Evolutionary conservation across 2,888 invertebrate genomes (phyloP).

Genomic region (Acanthosoma haemorrhoidale): DNA sequence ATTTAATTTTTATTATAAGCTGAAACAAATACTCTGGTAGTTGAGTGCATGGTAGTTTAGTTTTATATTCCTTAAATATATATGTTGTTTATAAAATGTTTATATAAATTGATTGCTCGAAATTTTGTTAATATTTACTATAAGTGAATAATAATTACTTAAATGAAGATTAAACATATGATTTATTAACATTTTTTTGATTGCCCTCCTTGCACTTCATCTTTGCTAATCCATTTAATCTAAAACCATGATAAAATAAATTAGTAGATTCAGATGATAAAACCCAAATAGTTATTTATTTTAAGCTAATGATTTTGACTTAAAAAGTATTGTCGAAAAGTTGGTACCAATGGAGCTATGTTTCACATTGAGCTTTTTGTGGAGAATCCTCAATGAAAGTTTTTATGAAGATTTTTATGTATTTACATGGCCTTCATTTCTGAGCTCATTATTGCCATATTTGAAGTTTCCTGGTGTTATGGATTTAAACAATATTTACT

Average conservation of each 20-base stretch:
- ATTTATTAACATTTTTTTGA: not conserved
- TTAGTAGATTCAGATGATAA: too few relatives aligned
- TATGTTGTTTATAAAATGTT: slow-evolving; percentile 25
- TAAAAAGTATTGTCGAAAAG: too few relatives aligned
- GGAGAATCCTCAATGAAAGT: too few relatives aligned
- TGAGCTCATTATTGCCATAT: too few relatives aligned
- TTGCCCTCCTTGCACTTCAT: not conserved
- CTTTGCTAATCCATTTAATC: not conserved
- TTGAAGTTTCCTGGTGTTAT: too few relatives aligned
- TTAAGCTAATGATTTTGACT: too few relatives aligned
- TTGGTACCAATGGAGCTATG: too few relatives aligned
- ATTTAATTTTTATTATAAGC: not conserved
- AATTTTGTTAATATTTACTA: slow-evolving; percentile 4
- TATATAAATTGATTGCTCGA: slow-evolving; percentile 17
- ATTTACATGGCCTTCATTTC: too few relatives aligned
- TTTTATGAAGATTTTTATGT: too few relatives aligned
- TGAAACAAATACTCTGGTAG: slow-evolving; percentile 13
- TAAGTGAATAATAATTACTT: not conserved
- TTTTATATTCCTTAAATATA: slow-evolving; percentile 26
- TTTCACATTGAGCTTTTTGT: too few relatives aligned
- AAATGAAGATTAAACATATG: not conserved
- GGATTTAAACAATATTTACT: too few relatives aligned
- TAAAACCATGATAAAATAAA: not conserved
- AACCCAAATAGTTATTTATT: too few relatives aligned
- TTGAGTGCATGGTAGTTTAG: slow-evolving; percentile 24